phyloP scores from a whole-genome alignment of 2,113 vertebrate genomes.

The Sapajus apella region DNA sequence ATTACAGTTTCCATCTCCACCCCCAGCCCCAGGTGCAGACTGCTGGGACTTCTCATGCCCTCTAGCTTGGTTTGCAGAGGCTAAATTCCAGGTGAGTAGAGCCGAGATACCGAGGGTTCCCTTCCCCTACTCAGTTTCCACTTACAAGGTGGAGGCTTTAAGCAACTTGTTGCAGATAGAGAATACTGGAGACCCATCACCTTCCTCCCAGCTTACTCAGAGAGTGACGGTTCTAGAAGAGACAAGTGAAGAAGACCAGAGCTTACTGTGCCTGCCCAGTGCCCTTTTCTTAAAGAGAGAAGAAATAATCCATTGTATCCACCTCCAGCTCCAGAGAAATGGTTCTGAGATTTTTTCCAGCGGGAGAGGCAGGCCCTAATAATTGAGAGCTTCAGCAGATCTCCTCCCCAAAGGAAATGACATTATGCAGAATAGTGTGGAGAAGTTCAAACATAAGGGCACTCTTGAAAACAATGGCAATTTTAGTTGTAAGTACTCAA shows the following conservation, averaged over 20 bases:
- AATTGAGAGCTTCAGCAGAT: not conserved
- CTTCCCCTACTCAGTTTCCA: not conserved
- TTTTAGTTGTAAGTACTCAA: not conserved
- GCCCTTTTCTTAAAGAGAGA: not conserved
- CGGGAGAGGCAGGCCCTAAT: not conserved
- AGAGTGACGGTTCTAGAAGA: not conserved
- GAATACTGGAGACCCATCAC: no score
- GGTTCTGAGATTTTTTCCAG: not conserved
- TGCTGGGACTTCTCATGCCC: not conserved
- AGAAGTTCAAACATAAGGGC: not conserved
- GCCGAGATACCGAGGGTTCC: no score
- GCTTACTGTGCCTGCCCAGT: not conserved
- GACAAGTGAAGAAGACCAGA: not conserved
- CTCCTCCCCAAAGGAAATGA: not conserved
- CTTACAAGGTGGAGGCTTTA: not conserved
- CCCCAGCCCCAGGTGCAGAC: not conserved
- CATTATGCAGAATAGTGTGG: not conserved
- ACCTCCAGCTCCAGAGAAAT: not conserved
- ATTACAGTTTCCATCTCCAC: not conserved
- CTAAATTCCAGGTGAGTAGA: not conserved
- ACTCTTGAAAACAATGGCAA: not conserved
- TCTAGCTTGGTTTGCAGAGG: not conserved
- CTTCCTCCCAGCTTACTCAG: no score
- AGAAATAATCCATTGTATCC: not conserved
- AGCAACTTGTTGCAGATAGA: no score